phyloP scores from a whole-genome alignment of 2,888 invertebrate species.

The Ptychoptera albimana region DNA sequence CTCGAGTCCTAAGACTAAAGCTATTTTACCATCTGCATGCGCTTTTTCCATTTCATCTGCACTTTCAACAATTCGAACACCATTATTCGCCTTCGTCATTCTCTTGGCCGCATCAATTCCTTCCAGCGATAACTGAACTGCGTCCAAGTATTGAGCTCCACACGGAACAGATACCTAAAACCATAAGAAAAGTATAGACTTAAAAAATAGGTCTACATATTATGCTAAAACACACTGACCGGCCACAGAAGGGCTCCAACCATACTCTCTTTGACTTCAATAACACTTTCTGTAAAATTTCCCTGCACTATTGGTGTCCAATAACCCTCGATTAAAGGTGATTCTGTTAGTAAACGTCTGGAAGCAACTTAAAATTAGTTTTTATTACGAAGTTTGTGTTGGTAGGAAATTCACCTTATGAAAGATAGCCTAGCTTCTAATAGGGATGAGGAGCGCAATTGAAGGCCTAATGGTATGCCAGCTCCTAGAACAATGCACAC shows the following conservation, averaged over 20 bases:
- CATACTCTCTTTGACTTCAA: slow-evolving; percentile 33
- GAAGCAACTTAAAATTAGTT: not conserved
- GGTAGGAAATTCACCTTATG: slow-evolving; percentile 19
- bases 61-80: slow-evolving; percentile 36
- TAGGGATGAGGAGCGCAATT: slow-evolving; percentile 37
- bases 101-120: slow-evolving; percentile 49
- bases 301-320: slow-evolving; percentile 21
- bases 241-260: slow-evolving; percentile 34
- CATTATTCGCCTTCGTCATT: slow-evolving; percentile 34
- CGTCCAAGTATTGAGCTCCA: slow-evolving; percentile 44
- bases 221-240: slow-evolving; percentile 1
- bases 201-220: not conserved
- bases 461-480: slow-evolving; percentile 36
- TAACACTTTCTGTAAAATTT: slow-evolving; percentile 16
- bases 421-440: slow-evolving; percentile 39
- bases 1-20: slow-evolving; percentile 44
- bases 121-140: slow-evolving; percentile 47
- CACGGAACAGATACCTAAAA: slow-evolving; percentile 34
- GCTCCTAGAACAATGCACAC: slow-evolving; percentile 28
- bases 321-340: slow-evolving; percentile 39
- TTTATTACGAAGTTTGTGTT: not conserved
- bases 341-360: slow-evolving; percentile 35
- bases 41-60: slow-evolving; percentile 42
- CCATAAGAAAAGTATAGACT: not conserved
- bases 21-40: slow-evolving; percentile 40